Evolutionary conservation across 2,113 vertebrate genomes (phyloP).

Genomic region (Lagopus muta): DNA sequence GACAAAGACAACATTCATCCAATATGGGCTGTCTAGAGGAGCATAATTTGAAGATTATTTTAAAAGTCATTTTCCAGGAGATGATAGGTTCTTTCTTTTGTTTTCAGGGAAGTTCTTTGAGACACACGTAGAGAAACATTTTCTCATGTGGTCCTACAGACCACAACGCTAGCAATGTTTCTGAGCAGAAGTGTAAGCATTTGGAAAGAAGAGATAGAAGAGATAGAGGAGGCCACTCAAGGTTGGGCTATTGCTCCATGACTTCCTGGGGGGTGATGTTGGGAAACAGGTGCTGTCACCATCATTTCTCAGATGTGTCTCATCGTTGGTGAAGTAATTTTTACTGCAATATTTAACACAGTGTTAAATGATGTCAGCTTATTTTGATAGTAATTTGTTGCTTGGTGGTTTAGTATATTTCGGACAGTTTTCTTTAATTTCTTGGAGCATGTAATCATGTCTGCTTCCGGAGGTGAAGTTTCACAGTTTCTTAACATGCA

Average conservation of each 20-base stretch:
- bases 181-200: neutral
- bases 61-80: neutral
- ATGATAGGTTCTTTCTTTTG: neutral
- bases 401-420: conserved; percentile 13
- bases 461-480: neutral
- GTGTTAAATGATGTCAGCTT: neutral
- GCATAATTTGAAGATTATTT: neutral
- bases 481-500: neutral
- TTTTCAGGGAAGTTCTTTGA: neutral
- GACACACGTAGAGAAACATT: neutral
- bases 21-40: neutral
- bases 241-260: neutral
- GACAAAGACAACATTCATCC: neutral
- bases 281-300: neutral
- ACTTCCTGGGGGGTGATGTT: neutral
- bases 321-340: neutral
- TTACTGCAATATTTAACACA: neutral
- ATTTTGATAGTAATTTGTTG: neutral
- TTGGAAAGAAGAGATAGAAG: neutral
- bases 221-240: neutral
- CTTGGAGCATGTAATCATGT: conserved; percentile 5
- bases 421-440: neutral
- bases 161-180: neutral
- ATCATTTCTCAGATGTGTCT: neutral
- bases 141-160: neutral